A percentile compares a stretch with the other conserved stretches of the same genome.
Conservation (phyloP, 64 coral and sea anemone genomes). For the Porites australiensis region DNA sequence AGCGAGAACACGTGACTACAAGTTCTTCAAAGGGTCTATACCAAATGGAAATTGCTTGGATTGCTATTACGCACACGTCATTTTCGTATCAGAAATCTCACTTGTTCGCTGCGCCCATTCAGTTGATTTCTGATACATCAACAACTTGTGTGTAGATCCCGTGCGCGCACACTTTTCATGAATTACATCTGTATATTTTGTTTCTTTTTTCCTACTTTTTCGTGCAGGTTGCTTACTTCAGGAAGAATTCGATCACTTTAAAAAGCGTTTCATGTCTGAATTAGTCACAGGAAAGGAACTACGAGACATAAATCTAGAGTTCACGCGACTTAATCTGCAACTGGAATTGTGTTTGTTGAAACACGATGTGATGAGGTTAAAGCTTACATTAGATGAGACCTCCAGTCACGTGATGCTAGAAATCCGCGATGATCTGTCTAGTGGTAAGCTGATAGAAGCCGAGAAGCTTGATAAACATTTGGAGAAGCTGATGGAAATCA, state of each 20-base stretch:
- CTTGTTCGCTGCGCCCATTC: no score
- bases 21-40: no score
- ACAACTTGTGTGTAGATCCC: no score
- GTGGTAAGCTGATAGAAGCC: not conserved
- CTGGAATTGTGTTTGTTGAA: constrained; percentile 52
- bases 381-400: not conserved
- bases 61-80: no score
- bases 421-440: not conserved
- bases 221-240: not conserved
- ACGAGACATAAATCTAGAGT: constrained; percentile 42
- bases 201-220: no score
- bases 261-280: constrained; percentile 14
- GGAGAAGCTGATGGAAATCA: not conserved
- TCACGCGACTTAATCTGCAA: constrained; percentile 55
- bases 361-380: not conserved
- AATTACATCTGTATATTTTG: no score
- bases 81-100: no score
- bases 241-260: constrained; percentile 26
- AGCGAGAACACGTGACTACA: no score
- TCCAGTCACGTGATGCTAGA: not conserved
- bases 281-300: constrained; percentile 34
- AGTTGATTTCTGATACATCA: no score
- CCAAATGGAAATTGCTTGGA: no score
- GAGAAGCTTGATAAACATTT: not conserved
- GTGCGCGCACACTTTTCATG: no score